Percentiles rank a stretch among this genome's conserved stretches.
These are phyloP conservation scores for Chrysaora quinquecirrha DNA, from an alignment of 30 jellyfish, hydroid and myxozoan species.

Conservation along the genomic window DNA sequence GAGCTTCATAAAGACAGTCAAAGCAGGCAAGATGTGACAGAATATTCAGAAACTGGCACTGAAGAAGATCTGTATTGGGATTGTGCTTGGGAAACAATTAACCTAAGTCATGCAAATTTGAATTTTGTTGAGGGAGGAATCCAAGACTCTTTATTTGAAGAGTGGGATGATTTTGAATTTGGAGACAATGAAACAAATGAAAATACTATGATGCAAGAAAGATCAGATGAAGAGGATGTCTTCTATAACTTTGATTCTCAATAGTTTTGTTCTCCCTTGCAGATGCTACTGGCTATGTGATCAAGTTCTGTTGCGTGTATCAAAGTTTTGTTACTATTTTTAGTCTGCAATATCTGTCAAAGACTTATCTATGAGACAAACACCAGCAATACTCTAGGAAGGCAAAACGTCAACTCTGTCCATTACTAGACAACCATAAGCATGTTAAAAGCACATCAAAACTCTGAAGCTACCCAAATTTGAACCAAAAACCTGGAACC, in stretches of 20 bases:
- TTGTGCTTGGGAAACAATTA: constrained; percentile 81
- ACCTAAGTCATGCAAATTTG: constrained; percentile 44
- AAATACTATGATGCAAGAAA: background rate
- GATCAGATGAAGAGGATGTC: constrained; percentile 43
- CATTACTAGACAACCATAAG: too few relatives aligned
- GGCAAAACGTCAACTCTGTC: too few relatives aligned
- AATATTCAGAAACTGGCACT: constrained; percentile 40
- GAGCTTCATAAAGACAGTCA: constrained; percentile 21
- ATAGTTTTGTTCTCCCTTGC: background rate
- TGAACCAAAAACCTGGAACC: too few relatives aligned
- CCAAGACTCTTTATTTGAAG: constrained; percentile 18
- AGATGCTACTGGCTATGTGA: too few relatives aligned
- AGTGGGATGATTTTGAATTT: constrained; percentile 42
- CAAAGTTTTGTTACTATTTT: too few relatives aligned
- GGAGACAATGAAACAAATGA: background rate
- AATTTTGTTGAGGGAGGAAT: constrained; percentile 34
- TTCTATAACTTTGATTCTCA: constrained; percentile 6
- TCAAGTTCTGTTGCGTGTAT: too few relatives aligned
- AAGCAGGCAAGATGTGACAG: background rate
- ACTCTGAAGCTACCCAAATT: too few relatives aligned
- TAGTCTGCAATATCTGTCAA: too few relatives aligned
- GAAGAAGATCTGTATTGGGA: constrained; percentile 81
- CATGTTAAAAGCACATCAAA: too few relatives aligned
- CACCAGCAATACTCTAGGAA: too few relatives aligned
- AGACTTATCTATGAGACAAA: too few relatives aligned